A percentile compares a stretch with the other conserved stretches of the same genome.
These are phyloP conservation scores for Linurgus olivaceus DNA, from an alignment of 2,797 vertebrate genomes.

Conservation along the genomic window DNA sequence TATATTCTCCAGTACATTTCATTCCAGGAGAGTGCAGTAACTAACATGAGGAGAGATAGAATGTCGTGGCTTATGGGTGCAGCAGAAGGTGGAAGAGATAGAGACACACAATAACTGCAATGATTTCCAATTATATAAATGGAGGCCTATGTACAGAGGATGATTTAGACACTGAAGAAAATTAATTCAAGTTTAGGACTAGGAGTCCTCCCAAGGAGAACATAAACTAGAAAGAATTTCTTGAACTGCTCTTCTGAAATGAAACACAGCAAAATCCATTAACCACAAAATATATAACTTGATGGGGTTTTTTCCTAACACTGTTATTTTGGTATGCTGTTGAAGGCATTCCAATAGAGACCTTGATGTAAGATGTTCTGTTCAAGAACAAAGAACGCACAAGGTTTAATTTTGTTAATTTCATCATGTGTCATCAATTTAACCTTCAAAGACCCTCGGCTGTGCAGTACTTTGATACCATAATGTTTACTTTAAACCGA, in stretches of 20 bases:
- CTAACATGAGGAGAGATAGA: neutral
- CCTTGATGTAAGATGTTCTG: neutral
- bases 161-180: neutral
- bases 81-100: neutral
- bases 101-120: neutral
- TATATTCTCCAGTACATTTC: neutral
- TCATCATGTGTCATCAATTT: neutral
- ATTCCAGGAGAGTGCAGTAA: neutral
- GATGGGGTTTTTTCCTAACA: neutral
- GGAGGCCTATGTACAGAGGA: neutral
- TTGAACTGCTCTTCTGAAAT: neutral
- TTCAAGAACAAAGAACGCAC: slow-evolving; percentile 14
- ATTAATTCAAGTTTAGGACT: neutral
- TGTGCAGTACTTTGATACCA: neutral
- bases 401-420: slow-evolving; percentile 19
- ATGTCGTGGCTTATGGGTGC: neutral
- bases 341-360: neutral
- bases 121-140: neutral
- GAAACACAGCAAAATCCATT: neutral
- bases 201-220: neutral
- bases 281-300: neutral
- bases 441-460: neutral
- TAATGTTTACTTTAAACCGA: neutral
- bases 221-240: neutral
- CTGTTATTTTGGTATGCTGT: neutral